Conservation (phyloP, 2,797 vertebrate genomes). For the Falco cherrug region DNA sequence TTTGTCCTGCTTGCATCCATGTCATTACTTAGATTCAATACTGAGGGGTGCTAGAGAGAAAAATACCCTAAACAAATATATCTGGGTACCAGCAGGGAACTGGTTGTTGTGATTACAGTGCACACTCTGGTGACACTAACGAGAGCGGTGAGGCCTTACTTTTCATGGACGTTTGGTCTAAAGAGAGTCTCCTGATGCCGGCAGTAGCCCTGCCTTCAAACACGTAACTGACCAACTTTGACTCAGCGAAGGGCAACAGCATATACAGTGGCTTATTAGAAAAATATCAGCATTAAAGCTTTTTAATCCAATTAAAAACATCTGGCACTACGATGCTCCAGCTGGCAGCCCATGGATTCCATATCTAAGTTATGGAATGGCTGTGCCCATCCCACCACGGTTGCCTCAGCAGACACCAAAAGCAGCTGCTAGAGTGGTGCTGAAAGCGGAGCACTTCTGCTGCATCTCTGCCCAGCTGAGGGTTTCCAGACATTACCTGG, state of each 20-base stretch:
- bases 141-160: background rate
- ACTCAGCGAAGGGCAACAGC: background rate
- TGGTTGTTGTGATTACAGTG: background rate
- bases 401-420: conserved; percentile 1
- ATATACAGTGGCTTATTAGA: background rate
- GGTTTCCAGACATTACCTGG: background rate
- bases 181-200: background rate
- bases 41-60: background rate
- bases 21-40: background rate
- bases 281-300: conserved; percentile 33
- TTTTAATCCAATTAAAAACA: conserved; percentile 61
- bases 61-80: background rate
- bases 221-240: background rate
- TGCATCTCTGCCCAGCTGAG: background rate
- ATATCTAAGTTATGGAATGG: background rate
- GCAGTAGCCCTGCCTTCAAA: background rate
- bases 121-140: background rate
- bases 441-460: background rate
- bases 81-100: background rate
- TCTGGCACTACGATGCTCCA: conserved; percentile 29
- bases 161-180: background rate
- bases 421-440: background rate
- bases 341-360: conserved; percentile 39
- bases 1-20: background rate
- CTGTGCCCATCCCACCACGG: background rate